phyloP scores from a whole-genome alignment of 2,113 vertebrate genomes.

The Ardeotis arabs region DNA sequence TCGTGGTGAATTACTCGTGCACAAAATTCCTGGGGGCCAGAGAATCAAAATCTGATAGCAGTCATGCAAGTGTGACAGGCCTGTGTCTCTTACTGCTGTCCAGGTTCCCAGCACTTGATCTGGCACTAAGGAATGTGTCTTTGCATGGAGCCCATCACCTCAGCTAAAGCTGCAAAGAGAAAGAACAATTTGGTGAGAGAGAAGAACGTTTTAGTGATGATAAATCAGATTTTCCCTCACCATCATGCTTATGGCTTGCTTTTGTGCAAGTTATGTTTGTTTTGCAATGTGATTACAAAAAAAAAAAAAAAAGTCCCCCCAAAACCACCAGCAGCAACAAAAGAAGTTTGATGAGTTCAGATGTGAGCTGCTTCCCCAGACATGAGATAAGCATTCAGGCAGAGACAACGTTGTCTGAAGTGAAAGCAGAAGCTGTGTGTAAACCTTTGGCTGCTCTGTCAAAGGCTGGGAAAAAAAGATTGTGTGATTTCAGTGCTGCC shows the following conservation, averaged over 20 bases:
- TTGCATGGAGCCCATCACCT: neutral
- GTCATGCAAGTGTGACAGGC: neutral
- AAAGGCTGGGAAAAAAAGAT: neutral
- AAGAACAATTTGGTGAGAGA: neutral
- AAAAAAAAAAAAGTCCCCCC: neutral
- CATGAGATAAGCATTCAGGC: neutral
- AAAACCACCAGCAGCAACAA: neutral
- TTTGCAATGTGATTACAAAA: neutral
- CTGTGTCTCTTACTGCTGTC: neutral
- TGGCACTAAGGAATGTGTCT: neutral
- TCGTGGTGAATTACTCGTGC: rapidly evolving
- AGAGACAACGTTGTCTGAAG: neutral
- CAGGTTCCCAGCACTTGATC: rapidly evolving
- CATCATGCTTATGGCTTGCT: neutral
- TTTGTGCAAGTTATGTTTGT: neutral
- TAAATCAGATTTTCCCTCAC: neutral
- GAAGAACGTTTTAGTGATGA: neutral
- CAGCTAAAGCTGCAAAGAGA: neutral
- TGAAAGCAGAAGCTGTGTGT: neutral
- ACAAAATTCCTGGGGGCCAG: neutral
- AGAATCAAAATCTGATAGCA: neutral
- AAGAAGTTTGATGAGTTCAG: neutral
- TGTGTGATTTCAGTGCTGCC: neutral
- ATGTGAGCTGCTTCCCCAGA: neutral
- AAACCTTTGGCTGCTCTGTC: neutral